phyloP scores from a whole-genome alignment of 2,797 vertebrate species.

The Hydrophis major region DNA sequence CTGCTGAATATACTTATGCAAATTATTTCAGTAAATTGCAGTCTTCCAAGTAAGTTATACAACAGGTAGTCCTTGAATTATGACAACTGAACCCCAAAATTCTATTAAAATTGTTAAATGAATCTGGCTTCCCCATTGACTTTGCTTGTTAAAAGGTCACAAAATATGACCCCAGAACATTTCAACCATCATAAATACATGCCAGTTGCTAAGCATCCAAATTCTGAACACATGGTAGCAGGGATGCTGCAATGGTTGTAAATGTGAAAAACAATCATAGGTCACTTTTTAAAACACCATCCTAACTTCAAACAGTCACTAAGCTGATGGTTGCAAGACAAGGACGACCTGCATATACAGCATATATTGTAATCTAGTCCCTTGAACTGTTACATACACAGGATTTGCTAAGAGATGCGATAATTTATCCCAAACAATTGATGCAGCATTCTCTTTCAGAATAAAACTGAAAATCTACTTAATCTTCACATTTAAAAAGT shows the following conservation, averaged over 20 bases:
- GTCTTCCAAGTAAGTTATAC: background rate
- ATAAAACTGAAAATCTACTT: background rate
- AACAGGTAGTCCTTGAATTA: background rate
- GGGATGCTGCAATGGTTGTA: background rate
- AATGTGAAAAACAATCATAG: background rate
- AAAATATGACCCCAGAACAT: background rate
- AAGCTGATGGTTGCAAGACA: background rate
- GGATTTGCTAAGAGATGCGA: background rate
- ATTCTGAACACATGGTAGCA: background rate
- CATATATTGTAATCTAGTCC: background rate
- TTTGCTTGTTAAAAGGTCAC: background rate
- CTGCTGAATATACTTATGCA: background rate
- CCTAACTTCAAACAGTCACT: background rate
- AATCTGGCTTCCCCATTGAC: background rate
- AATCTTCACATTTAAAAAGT: background rate
- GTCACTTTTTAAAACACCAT: background rate
- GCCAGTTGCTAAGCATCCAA: background rate
- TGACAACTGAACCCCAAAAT: background rate
- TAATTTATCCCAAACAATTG: background rate
- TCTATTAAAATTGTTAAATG: background rate
- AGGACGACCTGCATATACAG: background rate
- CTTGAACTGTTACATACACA: background rate
- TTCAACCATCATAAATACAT: background rate
- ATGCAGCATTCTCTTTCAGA: background rate
- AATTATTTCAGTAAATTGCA: background rate